These are phyloP conservation scores for Villa cingulata DNA, from an alignment of 2,888 invertebrate species.

Conservation along the genomic window DNA sequence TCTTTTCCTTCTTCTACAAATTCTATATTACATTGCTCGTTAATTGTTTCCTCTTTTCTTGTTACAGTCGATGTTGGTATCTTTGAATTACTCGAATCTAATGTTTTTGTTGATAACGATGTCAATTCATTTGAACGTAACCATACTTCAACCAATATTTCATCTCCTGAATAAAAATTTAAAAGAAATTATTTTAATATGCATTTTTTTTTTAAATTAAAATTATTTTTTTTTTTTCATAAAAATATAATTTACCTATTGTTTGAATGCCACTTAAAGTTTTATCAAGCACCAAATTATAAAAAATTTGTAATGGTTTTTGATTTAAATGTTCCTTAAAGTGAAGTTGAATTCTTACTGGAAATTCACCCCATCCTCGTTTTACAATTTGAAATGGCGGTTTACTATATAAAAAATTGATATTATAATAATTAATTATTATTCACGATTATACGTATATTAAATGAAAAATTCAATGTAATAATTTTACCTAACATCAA, in stretches of 20 bases:
- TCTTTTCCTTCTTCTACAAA: too few species aligned
- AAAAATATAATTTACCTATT: slow-evolving; percentile 39
- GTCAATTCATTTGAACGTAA: slow-evolving; percentile 36
- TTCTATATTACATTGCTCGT: not conserved
- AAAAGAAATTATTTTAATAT: too few species aligned
- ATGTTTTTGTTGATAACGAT: slow-evolving; percentile 6
- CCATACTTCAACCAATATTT: slow-evolving; percentile 66
- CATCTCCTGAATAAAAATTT: slow-evolving; percentile 45
- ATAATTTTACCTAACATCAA: slow-evolving; percentile 57
- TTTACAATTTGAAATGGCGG: slow-evolving; percentile 73
- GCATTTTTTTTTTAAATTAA: not conserved
- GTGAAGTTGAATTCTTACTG: slow-evolving; percentile 63
- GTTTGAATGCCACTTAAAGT: slow-evolving; percentile 74
- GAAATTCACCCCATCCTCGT: slow-evolving; percentile 89
- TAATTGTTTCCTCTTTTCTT: slow-evolving; percentile 5
- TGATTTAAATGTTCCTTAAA: slow-evolving; percentile 57
- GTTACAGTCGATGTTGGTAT: slow-evolving; percentile 18
- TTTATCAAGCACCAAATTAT: slow-evolving; percentile 66
- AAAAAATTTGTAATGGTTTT: slow-evolving; percentile 65
- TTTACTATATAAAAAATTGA: slow-evolving; percentile 38
- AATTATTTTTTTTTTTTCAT: not conserved
- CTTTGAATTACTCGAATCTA: too few species aligned
- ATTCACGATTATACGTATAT: not conserved
- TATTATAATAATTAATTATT: too few species aligned
- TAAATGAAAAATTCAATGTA: not conserved